Evolutionary conservation across 2,888 invertebrate species (phyloP).

Genomic region (Protonemura montana): DNA sequence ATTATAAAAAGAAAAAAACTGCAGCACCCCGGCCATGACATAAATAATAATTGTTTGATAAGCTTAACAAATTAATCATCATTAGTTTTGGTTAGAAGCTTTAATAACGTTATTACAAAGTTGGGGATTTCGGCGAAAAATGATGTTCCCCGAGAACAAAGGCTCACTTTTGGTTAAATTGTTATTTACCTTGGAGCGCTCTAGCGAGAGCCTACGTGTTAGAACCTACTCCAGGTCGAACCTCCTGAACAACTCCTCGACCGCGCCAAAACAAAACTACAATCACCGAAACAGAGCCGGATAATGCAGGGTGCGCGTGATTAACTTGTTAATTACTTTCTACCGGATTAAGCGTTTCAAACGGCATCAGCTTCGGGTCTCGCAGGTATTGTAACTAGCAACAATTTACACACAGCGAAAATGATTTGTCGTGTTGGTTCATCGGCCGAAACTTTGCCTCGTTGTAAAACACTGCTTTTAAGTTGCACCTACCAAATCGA

Average conservation of each 20-base stretch:
- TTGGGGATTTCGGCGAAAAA: not conserved
- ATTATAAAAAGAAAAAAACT: not conserved
- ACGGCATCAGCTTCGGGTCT: not conserved
- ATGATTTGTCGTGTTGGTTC: not conserved
- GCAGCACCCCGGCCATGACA: not conserved
- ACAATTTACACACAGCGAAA: not conserved
- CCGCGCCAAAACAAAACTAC: not conserved
- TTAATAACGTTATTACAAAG: not conserved
- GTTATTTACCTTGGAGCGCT: not conserved
- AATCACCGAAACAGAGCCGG: not conserved
- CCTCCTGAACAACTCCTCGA: not conserved
- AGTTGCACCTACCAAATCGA: not conserved
- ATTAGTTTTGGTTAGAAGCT: not conserved
- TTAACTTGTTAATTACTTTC: constrained; percentile 5
- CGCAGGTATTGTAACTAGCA: not conserved
- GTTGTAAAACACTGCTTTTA: not conserved
- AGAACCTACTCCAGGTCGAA: not conserved
- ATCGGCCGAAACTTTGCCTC: not conserved
- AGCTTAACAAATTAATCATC: not conserved
- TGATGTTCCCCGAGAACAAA: not conserved
- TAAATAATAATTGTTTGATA: not conserved
- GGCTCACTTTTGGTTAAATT: not conserved
- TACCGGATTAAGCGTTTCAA: not conserved
- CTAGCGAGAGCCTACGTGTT: not conserved
- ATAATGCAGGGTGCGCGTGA: not conserved